These are phyloP conservation scores for Drosophila flavopinicola DNA, from an alignment of 2,888 invertebrate species.

Conservation along the genomic window DNA sequence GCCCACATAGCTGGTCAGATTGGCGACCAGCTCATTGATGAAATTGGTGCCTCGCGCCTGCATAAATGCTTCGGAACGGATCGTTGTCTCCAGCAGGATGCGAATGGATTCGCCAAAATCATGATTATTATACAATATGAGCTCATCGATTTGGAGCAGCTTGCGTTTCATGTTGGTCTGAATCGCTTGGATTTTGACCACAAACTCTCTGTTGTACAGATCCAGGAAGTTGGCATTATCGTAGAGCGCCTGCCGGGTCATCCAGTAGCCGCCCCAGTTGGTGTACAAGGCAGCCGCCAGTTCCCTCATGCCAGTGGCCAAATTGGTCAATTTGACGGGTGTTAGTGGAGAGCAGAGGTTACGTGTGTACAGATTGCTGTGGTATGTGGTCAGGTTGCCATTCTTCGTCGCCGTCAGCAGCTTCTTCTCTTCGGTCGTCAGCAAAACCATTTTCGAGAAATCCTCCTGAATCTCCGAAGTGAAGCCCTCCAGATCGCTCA, in stretches of 20 bases:
- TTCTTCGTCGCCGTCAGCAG: rapidly evolving
- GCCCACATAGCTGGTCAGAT: constrained; percentile 18
- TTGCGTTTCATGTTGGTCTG: neutral
- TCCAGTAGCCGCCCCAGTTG: neutral
- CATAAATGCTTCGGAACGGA: constrained; percentile 28
- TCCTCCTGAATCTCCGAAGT: neutral
- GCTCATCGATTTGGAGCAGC: constrained; percentile 21
- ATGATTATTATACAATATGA: constrained; percentile 32
- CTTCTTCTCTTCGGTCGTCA: neutral
- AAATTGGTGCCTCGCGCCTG: constrained; percentile 20
- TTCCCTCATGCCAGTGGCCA: neutral
- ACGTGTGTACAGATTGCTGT: constrained; percentile 3
- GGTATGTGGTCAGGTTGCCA: constrained; percentile 23
- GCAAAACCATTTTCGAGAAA: neutral
- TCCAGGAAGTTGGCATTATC: neutral
- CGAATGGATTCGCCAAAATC: constrained; percentile 23
- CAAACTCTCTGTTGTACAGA: neutral
- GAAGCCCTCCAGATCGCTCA: neutral
- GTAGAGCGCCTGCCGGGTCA: neutral
- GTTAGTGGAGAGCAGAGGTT: constrained; percentile 13
- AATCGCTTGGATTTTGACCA: neutral
- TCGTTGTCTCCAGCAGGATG: neutral
- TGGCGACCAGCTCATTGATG: constrained; percentile 15
- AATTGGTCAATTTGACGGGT: neutral
- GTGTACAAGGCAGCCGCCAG: neutral